These are phyloP conservation scores for Ellobius talpinus DNA, from an alignment of 2,113 vertebrate species.

Conservation along the genomic window DNA sequence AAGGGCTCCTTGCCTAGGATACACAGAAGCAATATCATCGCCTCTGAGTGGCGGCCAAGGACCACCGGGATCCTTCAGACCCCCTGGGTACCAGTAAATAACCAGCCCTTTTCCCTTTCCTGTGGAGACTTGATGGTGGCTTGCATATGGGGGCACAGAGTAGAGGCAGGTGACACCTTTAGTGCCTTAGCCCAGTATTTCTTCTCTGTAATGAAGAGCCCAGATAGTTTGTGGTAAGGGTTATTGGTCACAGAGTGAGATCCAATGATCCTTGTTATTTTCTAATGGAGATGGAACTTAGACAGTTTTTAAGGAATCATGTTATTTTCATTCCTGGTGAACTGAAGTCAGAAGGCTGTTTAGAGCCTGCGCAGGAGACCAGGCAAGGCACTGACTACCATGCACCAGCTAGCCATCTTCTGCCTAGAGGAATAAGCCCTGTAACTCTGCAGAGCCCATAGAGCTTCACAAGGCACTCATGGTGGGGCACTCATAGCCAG, in stretches of 20 bases:
- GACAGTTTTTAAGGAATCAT: not conserved
- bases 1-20: not conserved
- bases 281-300: not conserved
- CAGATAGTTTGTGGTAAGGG: not conserved
- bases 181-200: fast-evolving
- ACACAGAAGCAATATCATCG: not conserved
- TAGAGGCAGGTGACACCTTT: not conserved
- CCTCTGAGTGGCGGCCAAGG: not conserved
- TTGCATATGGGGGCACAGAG: not conserved
- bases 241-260: not conserved
- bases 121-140: fast-evolving
- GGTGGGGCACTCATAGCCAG: not conserved
- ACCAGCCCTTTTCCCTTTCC: not conserved
- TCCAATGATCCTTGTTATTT: not conserved
- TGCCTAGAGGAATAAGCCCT: not conserved
- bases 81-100: not conserved
- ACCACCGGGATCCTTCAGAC: no score
- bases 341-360: not conserved
- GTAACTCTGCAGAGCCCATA: not conserved
- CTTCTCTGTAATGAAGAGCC: not conserved
- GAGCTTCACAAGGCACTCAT: fast-evolving
- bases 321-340: not conserved
- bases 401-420: no score
- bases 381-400: not conserved
- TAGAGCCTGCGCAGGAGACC: not conserved